phyloP scores from a whole-genome alignment of 2,797 vertebrate species.

The Apodemus agrarius region DNA sequence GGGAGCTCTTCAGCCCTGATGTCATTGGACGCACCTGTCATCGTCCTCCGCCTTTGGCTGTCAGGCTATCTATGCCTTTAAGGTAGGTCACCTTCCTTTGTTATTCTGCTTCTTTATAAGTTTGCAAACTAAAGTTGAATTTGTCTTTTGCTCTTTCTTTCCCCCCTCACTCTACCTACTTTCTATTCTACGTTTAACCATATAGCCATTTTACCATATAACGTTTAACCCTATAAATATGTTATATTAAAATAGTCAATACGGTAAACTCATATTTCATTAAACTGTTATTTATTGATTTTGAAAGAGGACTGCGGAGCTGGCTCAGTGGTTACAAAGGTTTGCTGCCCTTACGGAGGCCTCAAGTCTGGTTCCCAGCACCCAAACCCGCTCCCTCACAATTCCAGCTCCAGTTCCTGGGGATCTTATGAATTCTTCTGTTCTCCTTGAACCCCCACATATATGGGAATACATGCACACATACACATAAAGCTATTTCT shows the following conservation, averaged over 20 bases:
- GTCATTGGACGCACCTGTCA: conserved; percentile 63
- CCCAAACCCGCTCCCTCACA: fast-evolving
- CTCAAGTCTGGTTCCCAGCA: background rate
- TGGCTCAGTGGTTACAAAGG: background rate
- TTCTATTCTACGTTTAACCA: background rate
- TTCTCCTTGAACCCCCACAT: background rate
- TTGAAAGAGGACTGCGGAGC: background rate
- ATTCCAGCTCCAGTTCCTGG: background rate
- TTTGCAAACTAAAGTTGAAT: conserved; percentile 1
- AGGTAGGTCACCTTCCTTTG: conserved; percentile 71
- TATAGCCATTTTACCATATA: background rate
- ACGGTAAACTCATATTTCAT: background rate
- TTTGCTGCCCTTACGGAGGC: background rate
- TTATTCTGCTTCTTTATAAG: background rate
- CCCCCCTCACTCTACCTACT: background rate
- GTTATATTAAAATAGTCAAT: background rate
- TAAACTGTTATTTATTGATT: background rate
- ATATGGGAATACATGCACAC: background rate
- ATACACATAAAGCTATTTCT: background rate
- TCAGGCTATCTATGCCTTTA: conserved; percentile 41
- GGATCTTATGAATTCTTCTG: background rate
- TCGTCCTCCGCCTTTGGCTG: conserved; percentile 56
- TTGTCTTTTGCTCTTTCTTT: background rate
- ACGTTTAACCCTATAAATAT: background rate
- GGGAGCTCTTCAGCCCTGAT: conserved; percentile 63